phyloP scores from a whole-genome alignment of 2,888 invertebrate species.

The Ormia ochracea region DNA sequence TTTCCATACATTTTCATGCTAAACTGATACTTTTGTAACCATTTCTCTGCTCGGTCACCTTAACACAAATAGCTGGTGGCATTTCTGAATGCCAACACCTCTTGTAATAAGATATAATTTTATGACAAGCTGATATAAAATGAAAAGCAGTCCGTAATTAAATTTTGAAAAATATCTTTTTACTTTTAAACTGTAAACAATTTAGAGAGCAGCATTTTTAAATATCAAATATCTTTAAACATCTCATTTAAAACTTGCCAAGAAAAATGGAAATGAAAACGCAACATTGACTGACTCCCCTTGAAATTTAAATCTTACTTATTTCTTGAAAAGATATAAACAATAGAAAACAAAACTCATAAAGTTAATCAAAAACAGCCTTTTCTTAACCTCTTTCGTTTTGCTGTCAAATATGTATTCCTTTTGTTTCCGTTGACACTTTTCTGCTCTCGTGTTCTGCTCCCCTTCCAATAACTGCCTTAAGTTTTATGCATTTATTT shows the following conservation, averaged over 20 bases:
- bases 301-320: conserved; percentile 42
- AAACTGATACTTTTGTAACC: not conserved
- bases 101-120: conserved; percentile 7
- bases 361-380: conserved; percentile 19
- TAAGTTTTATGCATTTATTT: conserved; percentile 13
- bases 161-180: conserved; percentile 1
- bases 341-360: not conserved
- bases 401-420: not conserved
- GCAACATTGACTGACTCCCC: conserved; percentile 24
- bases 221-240: conserved; percentile 19
- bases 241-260: conserved; percentile 4
- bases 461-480: too few species aligned
- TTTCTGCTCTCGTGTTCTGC: not conserved
- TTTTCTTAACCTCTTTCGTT: conserved; percentile 40
- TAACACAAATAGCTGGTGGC: not conserved
- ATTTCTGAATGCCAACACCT: conserved; percentile 27
- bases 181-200: conserved; percentile 12
- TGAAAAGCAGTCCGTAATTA: not conserved
- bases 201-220: not conserved
- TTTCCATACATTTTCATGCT: too few species aligned
- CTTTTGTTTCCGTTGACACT: conserved; percentile 34
- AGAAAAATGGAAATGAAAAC: not conserved
- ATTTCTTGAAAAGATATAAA: not conserved
- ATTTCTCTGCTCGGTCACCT: not conserved
- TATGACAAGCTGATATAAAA: not conserved